Evolutionary conservation across 2,797 vertebrate species (phyloP), one percentile per base, ranked within the genome.

Genomic region (Xenentodon cancila): DNA sequence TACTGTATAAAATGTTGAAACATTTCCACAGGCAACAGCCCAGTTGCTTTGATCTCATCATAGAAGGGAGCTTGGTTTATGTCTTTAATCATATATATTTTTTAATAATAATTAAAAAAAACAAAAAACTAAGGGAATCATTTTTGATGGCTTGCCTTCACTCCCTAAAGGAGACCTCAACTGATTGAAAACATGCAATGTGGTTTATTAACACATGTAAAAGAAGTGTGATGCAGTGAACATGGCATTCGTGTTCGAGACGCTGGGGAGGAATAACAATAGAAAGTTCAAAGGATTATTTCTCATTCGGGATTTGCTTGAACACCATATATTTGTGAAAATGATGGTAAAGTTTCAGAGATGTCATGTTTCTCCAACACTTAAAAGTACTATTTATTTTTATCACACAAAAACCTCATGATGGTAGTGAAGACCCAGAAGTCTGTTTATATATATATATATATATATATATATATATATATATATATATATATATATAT

Each of bases 41-140:
- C 49, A 49, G 64, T 53, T 34, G 50, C 82, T 90, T 89, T 90
- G 85, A 89, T 88, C 80, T 83, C 74, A 54, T 79, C 69, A 59
- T 54, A 75, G 60, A 77, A 64, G 64, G 71, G 71, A 83, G 59
- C 70, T 25, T 18, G 74, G 64, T 59, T 58, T 70, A 75, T 44
- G 57, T 53, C 64, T 85, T 84, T 77, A 75, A 89, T 84, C 68
- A 3, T 25, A 25, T n/a, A 78, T 79, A 50, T 68, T 73, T 64
- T 64, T 1, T 11, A 37, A 37, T 37, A 37, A 12, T 37, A 13
- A 27, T 27, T 27, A 55, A 66, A 51, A 65, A n/a, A n/a, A n/a
- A n/a, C n/a, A 69, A 75, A 73, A 77, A 77, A 73, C 71, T 65
- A 64, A 48, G 64, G 19, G 73, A 34, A 37, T 52, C 42, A 71